Base-by-base conservation (phyloP, 2,888 invertebrate genomes). In the Caenorhabditis zanzibari region DNA sequence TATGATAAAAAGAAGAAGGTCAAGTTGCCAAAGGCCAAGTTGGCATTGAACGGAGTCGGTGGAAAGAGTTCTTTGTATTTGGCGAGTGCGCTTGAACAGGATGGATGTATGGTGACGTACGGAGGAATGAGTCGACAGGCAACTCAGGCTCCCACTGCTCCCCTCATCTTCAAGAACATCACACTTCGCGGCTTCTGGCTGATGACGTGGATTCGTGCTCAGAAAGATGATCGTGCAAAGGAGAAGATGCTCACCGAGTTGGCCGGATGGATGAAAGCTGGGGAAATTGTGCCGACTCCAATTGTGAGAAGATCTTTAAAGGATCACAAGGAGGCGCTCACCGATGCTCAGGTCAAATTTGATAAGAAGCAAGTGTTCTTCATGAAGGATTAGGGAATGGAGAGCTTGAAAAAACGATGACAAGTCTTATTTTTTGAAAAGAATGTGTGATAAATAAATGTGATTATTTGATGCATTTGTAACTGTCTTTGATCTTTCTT, bases 11-110 rank as follows among this genome's bases (percentile, higher is more conserved):
- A 79, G 69, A 73, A 56, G 58, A 72, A 75, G 16, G 49, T 56
- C 2, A 79, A 75, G 64, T 49, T 83, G 52, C 47, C 63, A 19
- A 66, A 77, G 12, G 87, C 86, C n/a, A 80, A 85, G 22, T 94
- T 99, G 76, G 98, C 95, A 0, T 93, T 99, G 10, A 98, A 99
- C 93, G 97, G 98, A 93, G 95, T 99, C 59, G 97, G 98, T 6
- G 98, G 98, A 1, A 95, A 96, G 92, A 96, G 95, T 93, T 96
- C 96, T 54, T 94, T 96, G 56, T 96, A 97, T 89, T 93, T 98
- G 88, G 93, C 96, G 9, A 72, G 92, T 68, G 94, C 96, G 88
- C 93, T 99, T 71, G 95, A 94, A 5, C 93, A 95, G 38, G 94
- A 95, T 80, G 96, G 96, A 19, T 94, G 95, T 0, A 95, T 98